These are phyloP conservation scores for Dasyornis broadbenti DNA, from an alignment of 2,113 vertebrate genomes.

Conservation along the genomic window DNA sequence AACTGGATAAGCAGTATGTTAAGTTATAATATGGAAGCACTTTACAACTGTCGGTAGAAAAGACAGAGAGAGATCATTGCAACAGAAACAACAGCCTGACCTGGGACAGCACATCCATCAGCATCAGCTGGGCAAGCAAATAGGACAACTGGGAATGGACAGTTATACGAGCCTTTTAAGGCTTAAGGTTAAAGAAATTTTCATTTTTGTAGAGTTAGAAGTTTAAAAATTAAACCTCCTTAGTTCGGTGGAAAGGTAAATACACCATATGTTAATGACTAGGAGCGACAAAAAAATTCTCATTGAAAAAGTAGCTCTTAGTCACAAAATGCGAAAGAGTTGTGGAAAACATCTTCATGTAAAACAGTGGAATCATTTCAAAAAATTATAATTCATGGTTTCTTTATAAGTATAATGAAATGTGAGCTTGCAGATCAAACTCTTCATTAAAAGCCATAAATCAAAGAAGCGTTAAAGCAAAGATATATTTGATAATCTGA, in stretches of 20 bases:
- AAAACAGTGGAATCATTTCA: neutral
- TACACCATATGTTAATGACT: neutral
- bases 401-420: neutral
- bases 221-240: neutral
- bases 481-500: neutral
- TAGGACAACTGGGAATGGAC: neutral
- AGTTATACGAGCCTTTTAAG: neutral
- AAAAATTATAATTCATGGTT: neutral
- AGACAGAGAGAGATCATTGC: neutral
- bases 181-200: neutral
- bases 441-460: neutral
- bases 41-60: neutral
- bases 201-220: neutral
- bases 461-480: neutral
- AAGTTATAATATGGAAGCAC: neutral
- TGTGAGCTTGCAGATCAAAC: neutral
- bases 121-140: neutral
- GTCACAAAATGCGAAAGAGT: neutral
- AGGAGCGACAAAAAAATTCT: neutral
- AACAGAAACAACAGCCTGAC: neutral
- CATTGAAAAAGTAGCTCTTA: neutral
- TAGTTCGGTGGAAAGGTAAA: neutral
- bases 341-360: neutral
- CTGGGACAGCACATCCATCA: neutral
- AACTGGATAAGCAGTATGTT: neutral